These are phyloP conservation scores for Gandaritis pyraliata DNA, from an alignment of 2,888 invertebrate species.

Conservation along the genomic window DNA sequence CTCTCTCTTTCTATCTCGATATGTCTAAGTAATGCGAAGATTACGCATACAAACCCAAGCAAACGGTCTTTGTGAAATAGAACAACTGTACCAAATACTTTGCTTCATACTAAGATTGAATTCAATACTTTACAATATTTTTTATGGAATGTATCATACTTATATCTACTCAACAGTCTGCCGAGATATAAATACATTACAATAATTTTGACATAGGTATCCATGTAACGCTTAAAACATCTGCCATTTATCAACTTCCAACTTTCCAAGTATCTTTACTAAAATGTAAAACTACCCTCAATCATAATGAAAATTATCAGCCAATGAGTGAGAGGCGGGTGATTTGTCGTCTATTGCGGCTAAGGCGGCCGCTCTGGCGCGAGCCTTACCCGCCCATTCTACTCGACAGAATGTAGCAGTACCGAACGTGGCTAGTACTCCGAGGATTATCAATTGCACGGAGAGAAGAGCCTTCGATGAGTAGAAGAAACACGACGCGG, in stretches of 20 bases:
- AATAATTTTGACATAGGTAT: neutral
- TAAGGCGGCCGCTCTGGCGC: constrained; percentile 61
- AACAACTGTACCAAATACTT: too few relatives aligned
- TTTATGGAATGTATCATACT: neutral
- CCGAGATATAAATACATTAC: neutral
- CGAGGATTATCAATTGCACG: constrained; percentile 89
- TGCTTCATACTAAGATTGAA: too few relatives aligned
- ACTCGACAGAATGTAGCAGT: constrained; percentile 91
- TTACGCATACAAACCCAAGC: too few relatives aligned
- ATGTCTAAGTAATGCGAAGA: too few relatives aligned
- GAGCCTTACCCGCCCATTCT: constrained; percentile 84
- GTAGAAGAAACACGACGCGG: constrained; percentile 94
- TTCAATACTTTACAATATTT: neutral
- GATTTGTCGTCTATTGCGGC: constrained; percentile 65
- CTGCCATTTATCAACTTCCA: neutral
- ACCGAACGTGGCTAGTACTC: constrained; percentile 88
- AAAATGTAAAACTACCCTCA: constrained; percentile 45
- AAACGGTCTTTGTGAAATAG: too few relatives aligned
- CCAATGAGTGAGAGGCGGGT: constrained; percentile 66
- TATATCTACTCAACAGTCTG: neutral
- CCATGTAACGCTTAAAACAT: neutral
- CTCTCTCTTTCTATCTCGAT: too few relatives aligned
- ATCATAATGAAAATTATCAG: constrained; percentile 74
- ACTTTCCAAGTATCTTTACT: constrained; percentile 11
- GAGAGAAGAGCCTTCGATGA: constrained; percentile 89